Evolutionary conservation across 2,888 invertebrate genomes (phyloP).

Genomic region (Pogonocherus hispidulus): DNA sequence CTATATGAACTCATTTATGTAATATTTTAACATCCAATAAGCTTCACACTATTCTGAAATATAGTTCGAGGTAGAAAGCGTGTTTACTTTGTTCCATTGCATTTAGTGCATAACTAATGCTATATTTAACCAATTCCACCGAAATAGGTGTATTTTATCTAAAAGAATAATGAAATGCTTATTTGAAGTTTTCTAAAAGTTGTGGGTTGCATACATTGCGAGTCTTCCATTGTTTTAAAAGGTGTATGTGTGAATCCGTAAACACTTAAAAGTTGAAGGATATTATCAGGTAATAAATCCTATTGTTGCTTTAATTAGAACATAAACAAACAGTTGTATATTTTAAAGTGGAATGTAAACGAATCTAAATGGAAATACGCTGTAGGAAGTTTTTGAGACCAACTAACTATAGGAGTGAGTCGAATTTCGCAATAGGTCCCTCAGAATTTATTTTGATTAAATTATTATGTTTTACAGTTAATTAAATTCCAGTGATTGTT

Average conservation of each 20-base stretch:
- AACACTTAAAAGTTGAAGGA: constrained; percentile 9
- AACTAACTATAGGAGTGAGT: background rate
- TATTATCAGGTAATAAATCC: constrained; percentile 24
- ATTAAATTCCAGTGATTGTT: background rate
- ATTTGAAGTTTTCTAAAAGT: too few species aligned
- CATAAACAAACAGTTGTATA: constrained; percentile 28
- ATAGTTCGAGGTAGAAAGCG: background rate
- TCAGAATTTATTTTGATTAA: background rate
- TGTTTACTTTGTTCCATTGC: too few species aligned
- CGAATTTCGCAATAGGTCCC: background rate
- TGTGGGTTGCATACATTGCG: too few species aligned
- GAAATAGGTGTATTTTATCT: too few species aligned
- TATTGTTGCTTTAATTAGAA: constrained; percentile 25
- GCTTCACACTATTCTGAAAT: too few species aligned
- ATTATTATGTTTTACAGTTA: background rate
- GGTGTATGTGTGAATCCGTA: constrained; percentile 5
- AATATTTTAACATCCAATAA: too few species aligned
- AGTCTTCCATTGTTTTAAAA: too few species aligned
- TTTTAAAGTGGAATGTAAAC: constrained; percentile 19
- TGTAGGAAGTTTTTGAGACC: constrained; percentile 4
- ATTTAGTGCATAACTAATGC: too few species aligned
- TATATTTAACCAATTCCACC: too few species aligned
- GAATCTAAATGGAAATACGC: constrained; percentile 4
- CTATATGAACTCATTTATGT: too few species aligned
- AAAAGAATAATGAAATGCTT: too few species aligned